These are phyloP conservation scores for Calephelis perditalis DNA, from an alignment of 2,888 invertebrate genomes.

Conservation along the genomic window DNA sequence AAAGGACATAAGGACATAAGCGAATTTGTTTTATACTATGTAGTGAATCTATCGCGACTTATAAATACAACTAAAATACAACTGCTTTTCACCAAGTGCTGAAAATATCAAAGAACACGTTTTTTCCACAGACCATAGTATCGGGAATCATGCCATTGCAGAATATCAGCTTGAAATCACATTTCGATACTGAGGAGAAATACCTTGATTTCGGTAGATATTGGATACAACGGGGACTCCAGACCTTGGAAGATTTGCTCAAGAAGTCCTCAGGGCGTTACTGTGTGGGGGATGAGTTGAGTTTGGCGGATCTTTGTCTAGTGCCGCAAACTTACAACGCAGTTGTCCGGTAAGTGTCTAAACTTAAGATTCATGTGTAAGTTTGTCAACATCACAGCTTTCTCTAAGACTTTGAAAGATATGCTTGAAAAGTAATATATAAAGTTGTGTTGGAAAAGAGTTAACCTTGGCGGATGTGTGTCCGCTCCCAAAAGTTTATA, in stretches of 20 bases:
- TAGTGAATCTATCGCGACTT: no score
- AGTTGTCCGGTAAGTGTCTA: conserved; percentile 57
- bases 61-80: no score
- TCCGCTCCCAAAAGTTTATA: no score
- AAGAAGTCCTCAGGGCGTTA: conserved; percentile 68
- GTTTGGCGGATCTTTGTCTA: conserved; percentile 82
- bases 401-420: no score
- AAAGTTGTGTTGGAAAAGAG: no score
- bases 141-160: conserved; percentile 85
- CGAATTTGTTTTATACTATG: no score
- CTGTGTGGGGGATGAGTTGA: conserved; percentile 79
- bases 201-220: conserved; percentile 67
- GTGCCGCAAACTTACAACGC: conserved; percentile 82
- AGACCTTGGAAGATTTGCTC: conserved; percentile 73
- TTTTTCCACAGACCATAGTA: conserved; percentile 60
- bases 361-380: background rate
- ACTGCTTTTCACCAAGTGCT: no score
- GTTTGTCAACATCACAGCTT: no score
- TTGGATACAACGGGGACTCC: conserved; percentile 76
- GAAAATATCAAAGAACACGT: no score
- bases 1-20: no score
- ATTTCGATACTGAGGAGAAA: conserved; percentile 53
- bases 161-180: conserved; percentile 71
- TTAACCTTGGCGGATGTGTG: no score
- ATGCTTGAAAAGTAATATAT: no score